phyloP scores from a whole-genome alignment of 2,113 vertebrate species.

The Scalopus aquaticus region DNA sequence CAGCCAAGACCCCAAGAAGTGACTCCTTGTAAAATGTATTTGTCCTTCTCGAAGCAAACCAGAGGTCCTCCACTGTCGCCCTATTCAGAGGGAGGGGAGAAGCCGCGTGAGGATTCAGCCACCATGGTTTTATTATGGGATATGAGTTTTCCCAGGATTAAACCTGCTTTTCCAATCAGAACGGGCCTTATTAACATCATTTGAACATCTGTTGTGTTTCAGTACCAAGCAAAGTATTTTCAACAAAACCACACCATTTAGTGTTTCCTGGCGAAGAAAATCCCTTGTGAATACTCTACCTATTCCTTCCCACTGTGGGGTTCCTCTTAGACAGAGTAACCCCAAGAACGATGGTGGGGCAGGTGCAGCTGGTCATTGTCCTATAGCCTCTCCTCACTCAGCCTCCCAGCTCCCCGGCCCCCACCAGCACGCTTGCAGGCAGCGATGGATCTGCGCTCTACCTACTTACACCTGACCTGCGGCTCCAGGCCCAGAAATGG shows the following conservation, averaged over 20 bases:
- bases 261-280: not conserved
- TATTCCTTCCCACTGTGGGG: not conserved
- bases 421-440: not conserved
- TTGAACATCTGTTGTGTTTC: not conserved
- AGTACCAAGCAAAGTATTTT: not conserved
- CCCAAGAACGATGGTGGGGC: not conserved
- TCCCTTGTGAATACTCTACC: not conserved
- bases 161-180: not conserved
- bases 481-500: not conserved
- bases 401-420: fast-evolving
- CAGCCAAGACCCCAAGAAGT: constrained; percentile 98
- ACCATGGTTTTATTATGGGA: not conserved
- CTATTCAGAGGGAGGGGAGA: constrained; percentile 83
- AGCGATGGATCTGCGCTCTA: fast-evolving
- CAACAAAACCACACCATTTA: not conserved
- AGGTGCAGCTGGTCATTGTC: not conserved
- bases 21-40: constrained; percentile 93
- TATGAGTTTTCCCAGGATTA: not conserved
- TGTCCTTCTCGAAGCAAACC: constrained; percentile 90
- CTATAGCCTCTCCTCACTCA: not conserved
- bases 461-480: not conserved
- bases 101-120: too few relatives aligned
- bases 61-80: constrained; percentile 98
- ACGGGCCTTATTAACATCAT: not conserved
- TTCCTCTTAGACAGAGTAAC: not conserved